These are phyloP conservation scores for Rhynchopsitta pachyrhyncha DNA, from an alignment of 2,113 vertebrate genomes.

Conservation along the genomic window DNA sequence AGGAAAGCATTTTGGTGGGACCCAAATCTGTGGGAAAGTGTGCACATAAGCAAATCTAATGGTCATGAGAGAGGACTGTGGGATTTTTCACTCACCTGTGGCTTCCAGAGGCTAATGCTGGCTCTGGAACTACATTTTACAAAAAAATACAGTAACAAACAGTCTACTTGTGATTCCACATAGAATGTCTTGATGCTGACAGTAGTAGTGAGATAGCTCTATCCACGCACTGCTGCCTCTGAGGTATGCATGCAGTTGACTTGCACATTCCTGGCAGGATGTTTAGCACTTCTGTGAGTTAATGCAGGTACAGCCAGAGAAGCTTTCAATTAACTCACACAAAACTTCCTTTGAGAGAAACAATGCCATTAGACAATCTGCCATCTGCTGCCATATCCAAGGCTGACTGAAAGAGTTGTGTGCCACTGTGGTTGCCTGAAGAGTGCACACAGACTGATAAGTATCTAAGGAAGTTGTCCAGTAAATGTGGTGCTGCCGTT, in stretches of 20 bases:
- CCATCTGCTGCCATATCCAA: background rate
- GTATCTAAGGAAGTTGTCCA: background rate
- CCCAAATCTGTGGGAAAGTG: background rate
- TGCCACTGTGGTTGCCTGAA: background rate
- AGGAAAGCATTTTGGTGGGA: background rate
- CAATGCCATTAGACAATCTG: background rate
- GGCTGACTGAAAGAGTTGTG: background rate
- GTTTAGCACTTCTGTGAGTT: background rate
- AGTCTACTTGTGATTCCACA: background rate
- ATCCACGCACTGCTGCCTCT: background rate
- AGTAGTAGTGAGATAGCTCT: background rate
- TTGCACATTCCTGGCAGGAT: fast-evolving
- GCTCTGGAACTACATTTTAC: background rate
- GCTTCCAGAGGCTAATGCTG: background rate
- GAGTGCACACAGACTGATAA: background rate
- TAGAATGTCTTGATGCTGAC: background rate
- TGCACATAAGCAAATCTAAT: background rate
- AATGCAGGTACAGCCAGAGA: background rate
- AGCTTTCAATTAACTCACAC: background rate
- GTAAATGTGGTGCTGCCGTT: fast-evolving
- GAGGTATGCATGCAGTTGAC: background rate
- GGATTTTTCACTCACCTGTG: background rate
- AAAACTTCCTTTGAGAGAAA: background rate
- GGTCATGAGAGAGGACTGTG: background rate
- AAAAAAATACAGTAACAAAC: background rate